Evolutionary conservation across 2,888 invertebrate species (phyloP).

Genomic region (Girardia tigrina): DNA sequence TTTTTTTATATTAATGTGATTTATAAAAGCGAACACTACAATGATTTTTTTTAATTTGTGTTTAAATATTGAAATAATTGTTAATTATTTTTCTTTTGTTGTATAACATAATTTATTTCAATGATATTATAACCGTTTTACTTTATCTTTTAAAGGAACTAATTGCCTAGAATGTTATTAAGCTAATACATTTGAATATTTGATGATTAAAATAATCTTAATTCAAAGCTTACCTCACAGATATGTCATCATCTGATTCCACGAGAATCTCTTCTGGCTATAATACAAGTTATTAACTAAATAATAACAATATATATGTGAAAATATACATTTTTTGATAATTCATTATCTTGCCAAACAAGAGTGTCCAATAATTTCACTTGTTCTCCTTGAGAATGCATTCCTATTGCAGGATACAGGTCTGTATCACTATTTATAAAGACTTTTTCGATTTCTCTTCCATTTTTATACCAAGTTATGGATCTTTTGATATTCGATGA

Average conservation of each 20-base stretch:
- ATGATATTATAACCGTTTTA: no score
- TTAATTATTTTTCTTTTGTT: no score
- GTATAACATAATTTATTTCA: no score
- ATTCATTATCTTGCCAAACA: constrained; percentile 10
- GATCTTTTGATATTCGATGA: not conserved
- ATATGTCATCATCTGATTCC: not conserved
- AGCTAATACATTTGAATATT: no score
- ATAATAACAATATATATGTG: not conserved
- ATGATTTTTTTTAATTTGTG: no score
- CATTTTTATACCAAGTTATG: constrained; percentile 12
- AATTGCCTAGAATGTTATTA: no score
- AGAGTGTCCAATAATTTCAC: constrained; percentile 41
- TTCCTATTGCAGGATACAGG: constrained; percentile 50
- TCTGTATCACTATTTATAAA: not conserved
- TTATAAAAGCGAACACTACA: no score
- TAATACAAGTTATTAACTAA: not conserved
- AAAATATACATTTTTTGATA: not conserved
- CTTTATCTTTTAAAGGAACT: no score
- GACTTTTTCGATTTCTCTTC: not conserved
- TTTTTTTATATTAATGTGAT: no score
- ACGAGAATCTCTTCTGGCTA: not conserved
- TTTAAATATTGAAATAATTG: no score
- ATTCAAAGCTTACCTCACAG: no score
- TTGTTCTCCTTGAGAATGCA: constrained; percentile 51
- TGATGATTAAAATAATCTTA: no score